Evolutionary conservation across 2,888 invertebrate species (phyloP).

Genomic region (Stegana nigrithorax): DNA sequence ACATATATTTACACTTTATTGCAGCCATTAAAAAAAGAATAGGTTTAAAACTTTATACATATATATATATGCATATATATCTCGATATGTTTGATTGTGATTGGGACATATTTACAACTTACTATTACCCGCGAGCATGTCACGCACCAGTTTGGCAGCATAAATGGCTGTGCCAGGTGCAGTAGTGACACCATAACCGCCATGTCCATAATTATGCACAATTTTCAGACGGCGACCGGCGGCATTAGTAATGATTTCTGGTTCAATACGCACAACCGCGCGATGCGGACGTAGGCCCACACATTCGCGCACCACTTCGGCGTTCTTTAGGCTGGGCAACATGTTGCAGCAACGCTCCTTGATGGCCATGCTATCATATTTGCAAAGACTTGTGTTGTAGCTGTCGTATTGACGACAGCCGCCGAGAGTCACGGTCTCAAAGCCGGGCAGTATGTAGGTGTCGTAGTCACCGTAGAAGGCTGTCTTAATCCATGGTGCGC

Average conservation of each 20-base stretch:
- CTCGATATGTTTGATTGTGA: no score
- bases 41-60: no score
- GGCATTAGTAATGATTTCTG: slow-evolving; percentile 69
- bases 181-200: slow-evolving; percentile 91
- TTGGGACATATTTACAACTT: slow-evolving; percentile 64
- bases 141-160: slow-evolving; percentile 77
- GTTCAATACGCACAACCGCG: slow-evolving; percentile 77
- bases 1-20: no score
- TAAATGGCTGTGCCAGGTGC: slow-evolving; percentile 88
- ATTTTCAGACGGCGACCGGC: slow-evolving; percentile 72
- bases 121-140: slow-evolving; percentile 69
- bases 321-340: slow-evolving; percentile 76
- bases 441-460: slow-evolving; percentile 86
- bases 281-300: slow-evolving; percentile 90
- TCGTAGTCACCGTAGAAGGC: slow-evolving; percentile 89
- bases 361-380: slow-evolving; percentile 81
- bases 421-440: slow-evolving; percentile 82
- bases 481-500: slow-evolving; percentile 90
- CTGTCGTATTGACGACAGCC: slow-evolving; percentile 88
- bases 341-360: slow-evolving; percentile 82
- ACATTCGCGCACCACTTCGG: slow-evolving; percentile 73
- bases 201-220: slow-evolving; percentile 95
- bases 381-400: slow-evolving; percentile 75
- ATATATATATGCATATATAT: no score
- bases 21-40: no score